Evolutionary conservation across 2,888 invertebrate species (phyloP).

Genomic region (Agrotis segetum): DNA sequence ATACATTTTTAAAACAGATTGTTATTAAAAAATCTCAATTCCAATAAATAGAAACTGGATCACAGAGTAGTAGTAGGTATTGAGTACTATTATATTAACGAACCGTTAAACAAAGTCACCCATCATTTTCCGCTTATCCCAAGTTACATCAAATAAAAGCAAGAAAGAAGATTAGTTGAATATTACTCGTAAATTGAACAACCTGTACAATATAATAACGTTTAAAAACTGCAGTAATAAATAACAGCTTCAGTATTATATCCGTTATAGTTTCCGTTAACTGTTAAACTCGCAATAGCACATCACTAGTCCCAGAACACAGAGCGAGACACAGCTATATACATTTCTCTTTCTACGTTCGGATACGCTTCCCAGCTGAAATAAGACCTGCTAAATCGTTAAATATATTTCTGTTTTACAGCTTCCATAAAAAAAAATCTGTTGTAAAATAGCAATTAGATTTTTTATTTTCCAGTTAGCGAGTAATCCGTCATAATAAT

Average conservation of each 20-base stretch:
- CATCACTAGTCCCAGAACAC: conserved; percentile 49
- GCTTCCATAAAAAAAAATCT: background rate
- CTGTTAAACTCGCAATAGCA: background rate
- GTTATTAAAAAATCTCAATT: too few relatives aligned
- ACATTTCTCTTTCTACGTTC: conserved; percentile 32
- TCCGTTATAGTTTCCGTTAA: background rate
- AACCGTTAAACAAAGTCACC: background rate
- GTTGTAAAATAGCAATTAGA: too few relatives aligned
- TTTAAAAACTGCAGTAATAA: background rate
- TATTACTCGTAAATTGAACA: too few relatives aligned
- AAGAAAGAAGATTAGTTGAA: background rate
- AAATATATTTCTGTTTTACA: background rate
- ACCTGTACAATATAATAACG: too few relatives aligned
- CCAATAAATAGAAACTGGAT: too few relatives aligned
- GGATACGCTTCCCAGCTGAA: conserved; percentile 49
- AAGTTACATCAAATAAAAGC: background rate
- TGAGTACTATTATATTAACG: too few relatives aligned
- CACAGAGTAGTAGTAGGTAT: too few relatives aligned
- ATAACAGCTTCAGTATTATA: background rate
- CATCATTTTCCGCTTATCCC: background rate
- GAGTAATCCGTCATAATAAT: background rate
- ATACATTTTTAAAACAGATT: too few relatives aligned
- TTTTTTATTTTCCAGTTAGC: background rate
- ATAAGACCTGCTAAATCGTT: background rate
- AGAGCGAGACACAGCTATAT: conserved; percentile 38